phyloP scores from a whole-genome alignment of 2,797 vertebrate genomes.

The Gobio occitaniae region DNA sequence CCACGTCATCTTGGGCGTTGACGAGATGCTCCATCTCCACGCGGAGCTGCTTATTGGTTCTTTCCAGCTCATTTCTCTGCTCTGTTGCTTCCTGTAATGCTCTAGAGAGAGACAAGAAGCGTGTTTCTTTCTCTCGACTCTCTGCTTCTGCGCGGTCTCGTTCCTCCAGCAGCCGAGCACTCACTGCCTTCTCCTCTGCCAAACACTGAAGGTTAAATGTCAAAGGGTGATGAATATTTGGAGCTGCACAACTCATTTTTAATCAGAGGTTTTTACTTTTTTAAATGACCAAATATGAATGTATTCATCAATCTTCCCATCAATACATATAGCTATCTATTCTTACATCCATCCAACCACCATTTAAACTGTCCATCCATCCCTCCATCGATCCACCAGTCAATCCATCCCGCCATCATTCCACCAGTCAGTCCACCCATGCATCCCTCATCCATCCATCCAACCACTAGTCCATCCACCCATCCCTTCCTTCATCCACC shows the following conservation, averaged over 20 bases:
- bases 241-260: background rate
- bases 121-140: slow-evolving; percentile 89
- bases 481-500: background rate
- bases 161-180: slow-evolving; percentile 86
- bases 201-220: slow-evolving; percentile 72
- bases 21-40: slow-evolving; percentile 90
- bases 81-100: slow-evolving; percentile 87
- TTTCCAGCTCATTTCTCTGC: slow-evolving; percentile 86
- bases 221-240: background rate
- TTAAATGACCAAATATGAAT: background rate
- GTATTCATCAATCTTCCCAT: background rate
- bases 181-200: slow-evolving; percentile 90
- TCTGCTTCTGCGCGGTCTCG: slow-evolving; percentile 89
- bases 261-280: background rate
- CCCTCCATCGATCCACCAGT: background rate
- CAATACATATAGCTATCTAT: background rate
- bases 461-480: background rate
- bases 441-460: background rate
- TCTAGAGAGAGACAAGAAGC: slow-evolving; percentile 80
- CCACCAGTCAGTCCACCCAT: background rate
- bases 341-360: background rate
- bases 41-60: slow-evolving; percentile 87
- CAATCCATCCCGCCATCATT: background rate
- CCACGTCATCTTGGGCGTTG: slow-evolving; percentile 91
- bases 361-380: background rate